Conservation (phyloP, 2,113 vertebrate species). For the Chaetodon auriga region DNA sequence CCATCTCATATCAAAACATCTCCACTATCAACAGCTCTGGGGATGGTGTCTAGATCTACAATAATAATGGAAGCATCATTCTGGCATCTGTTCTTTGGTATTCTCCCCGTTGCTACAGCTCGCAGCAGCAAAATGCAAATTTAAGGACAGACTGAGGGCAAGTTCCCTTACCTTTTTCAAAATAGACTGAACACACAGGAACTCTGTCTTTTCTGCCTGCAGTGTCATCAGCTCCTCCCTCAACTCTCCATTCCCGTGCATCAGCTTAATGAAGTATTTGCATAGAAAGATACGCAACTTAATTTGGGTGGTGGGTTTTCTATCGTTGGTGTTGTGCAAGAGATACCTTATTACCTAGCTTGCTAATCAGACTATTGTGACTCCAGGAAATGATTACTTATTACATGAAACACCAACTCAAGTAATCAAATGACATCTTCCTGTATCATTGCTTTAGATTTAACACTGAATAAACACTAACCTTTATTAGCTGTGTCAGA, state of each 20-base stretch:
- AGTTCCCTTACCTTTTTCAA: conserved; percentile 13
- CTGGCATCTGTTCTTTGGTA: not conserved
- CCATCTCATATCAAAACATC: not conserved
- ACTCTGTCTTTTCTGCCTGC: conserved; percentile 34
- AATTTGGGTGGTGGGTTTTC: too few species aligned
- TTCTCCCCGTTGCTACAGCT: not conserved
- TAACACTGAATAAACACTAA: too few species aligned
- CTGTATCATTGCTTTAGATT: not conserved
- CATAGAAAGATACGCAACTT: too few species aligned
- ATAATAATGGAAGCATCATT: not conserved
- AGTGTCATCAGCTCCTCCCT: conserved; percentile 44
- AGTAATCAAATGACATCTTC: not conserved
- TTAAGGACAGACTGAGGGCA: not conserved
- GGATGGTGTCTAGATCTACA: too few species aligned
- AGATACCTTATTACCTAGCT: not conserved
- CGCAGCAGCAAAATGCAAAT: not conserved
- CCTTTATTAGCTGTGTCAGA: too few species aligned
- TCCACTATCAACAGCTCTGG: not conserved
- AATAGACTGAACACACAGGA: conserved; percentile 10
- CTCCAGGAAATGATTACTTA: not conserved
- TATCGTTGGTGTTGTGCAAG: not conserved
- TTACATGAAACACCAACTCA: not conserved
- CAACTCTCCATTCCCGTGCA: conserved; percentile 45
- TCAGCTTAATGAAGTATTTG: too few species aligned
- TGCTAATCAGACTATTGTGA: not conserved